Percentiles rank a stretch among this genome's conserved stretches.
Evolutionary conservation across 2,113 vertebrate species (phyloP).

Genomic region (Semicossyphus pulcher): DNA sequence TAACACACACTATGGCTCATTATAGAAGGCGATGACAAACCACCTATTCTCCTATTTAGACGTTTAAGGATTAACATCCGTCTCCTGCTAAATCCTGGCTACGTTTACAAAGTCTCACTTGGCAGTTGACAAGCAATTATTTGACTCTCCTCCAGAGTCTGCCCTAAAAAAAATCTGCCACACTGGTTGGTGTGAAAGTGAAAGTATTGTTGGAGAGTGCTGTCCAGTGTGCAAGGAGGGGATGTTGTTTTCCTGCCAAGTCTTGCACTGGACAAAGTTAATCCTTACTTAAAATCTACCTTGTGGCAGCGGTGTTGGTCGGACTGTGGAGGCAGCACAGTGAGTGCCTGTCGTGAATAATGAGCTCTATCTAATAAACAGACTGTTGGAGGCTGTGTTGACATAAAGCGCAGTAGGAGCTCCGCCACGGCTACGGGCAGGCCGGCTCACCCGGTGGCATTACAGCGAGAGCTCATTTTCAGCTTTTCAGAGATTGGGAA

Average conservation of each 20-base stretch:
- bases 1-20: not conserved
- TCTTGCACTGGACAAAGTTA: conserved; percentile 47
- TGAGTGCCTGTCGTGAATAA: conserved; percentile 73
- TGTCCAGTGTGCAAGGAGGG: conserved; percentile 25
- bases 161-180: conserved; percentile 3
- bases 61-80: conserved; percentile 12
- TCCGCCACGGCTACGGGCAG: conserved; percentile 63
- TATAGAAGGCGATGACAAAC: not conserved
- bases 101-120: conserved; percentile 17
- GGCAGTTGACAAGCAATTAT: conserved; percentile 34
- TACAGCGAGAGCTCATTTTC: conserved; percentile 67
- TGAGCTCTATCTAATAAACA: conserved; percentile 76
- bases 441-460: conserved; percentile 59
- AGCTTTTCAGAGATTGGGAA: conserved; percentile 51
- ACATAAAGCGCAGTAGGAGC: conserved; percentile 65
- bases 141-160: not conserved
- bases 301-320: conserved; percentile 52
- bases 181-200: conserved; percentile 17
- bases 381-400: conserved; percentile 65
- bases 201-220: conserved; percentile 16
- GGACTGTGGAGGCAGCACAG: conserved; percentile 46
- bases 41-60: conserved; percentile 1
- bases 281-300: conserved; percentile 64
- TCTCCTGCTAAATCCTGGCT: conserved; percentile 28
- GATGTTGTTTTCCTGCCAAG: conserved; percentile 52